These are phyloP conservation scores for Lepus oiostolus DNA, from an alignment of 2,797 vertebrate genomes.

Conservation along the genomic window DNA sequence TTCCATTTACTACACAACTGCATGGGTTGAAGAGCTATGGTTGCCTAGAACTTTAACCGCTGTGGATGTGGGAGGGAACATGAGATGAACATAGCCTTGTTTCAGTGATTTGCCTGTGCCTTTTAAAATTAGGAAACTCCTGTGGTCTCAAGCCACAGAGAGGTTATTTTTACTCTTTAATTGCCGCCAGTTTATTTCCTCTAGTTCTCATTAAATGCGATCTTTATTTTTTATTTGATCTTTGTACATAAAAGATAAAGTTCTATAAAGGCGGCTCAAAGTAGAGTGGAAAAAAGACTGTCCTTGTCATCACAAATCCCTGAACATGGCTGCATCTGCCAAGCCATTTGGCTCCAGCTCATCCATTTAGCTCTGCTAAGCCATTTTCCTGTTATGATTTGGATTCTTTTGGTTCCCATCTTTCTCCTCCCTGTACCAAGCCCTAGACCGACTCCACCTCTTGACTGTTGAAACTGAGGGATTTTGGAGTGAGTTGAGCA, in stretches of 20 bases:
- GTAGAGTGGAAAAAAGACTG: conserved; percentile 77
- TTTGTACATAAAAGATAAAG: conserved; percentile 85
- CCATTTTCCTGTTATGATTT: conserved; percentile 75
- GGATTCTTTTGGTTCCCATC: conserved; percentile 66
- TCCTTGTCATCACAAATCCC: conserved; percentile 73
- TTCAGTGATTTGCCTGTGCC: conserved; percentile 74
- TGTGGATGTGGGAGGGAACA: conserved; percentile 69
- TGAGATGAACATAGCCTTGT: conserved; percentile 45
- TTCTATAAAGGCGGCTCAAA: conserved; percentile 62
- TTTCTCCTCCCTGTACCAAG: background rate
- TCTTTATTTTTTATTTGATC: conserved; percentile 84
- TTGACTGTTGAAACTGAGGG: background rate
- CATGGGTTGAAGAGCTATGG: conserved; percentile 38
- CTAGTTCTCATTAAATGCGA: conserved; percentile 82
- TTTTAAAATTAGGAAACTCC: conserved; percentile 83
- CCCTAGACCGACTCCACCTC: background rate
- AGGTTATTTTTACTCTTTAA: conserved; percentile 85
- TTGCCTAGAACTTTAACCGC: conserved; percentile 50
- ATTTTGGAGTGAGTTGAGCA: background rate
- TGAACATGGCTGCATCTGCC: conserved; percentile 73
- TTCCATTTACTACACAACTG: conserved; percentile 47
- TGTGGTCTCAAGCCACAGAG: conserved; percentile 82
- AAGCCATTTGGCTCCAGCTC: conserved; percentile 76
- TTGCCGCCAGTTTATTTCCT: conserved; percentile 83
- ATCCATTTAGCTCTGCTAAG: conserved; percentile 74